Conservation (phyloP, 1,140 invertebrate species). For the Pseudomyrmex sp. region DNA sequence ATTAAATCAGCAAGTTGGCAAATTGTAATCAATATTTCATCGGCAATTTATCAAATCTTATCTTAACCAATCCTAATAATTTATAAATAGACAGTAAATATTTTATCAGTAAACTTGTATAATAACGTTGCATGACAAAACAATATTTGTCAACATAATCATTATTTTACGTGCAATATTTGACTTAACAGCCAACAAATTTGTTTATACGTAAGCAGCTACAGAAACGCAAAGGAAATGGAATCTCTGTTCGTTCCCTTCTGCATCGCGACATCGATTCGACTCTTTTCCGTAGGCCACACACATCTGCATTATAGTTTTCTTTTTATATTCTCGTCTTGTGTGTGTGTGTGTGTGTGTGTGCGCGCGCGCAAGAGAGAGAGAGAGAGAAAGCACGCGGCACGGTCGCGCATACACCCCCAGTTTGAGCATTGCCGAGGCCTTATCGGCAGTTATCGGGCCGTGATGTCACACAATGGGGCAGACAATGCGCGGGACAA, state of each 20-base stretch:
- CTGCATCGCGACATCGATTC: constrained; percentile 10
- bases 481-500: constrained; percentile 85
- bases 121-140: not conserved
- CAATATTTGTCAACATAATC: not conserved
- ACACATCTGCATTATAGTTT: constrained; percentile 62
- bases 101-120: not conserved
- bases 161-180: not conserved
- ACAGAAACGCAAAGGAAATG: constrained; percentile 8
- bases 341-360: not conserved
- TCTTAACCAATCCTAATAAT: too few species aligned
- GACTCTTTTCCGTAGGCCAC: constrained; percentile 33
- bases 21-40: too few species aligned
- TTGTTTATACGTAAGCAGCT: not conserved
- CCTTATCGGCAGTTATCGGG: constrained; percentile 86
- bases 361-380: constrained; percentile 24
- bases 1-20: too few species aligned
- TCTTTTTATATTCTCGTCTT: constrained; percentile 63
- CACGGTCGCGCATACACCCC: constrained; percentile 65
- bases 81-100: not conserved
- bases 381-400: constrained; percentile 10
- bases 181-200: not conserved
- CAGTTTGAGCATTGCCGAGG: constrained; percentile 79
- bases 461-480: constrained; percentile 85
- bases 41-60: too few species aligned
- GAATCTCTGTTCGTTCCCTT: constrained; percentile 42